Evolutionary conservation across 2,113 vertebrate genomes (phyloP).

Genomic region (Lanius ludovicianus): DNA sequence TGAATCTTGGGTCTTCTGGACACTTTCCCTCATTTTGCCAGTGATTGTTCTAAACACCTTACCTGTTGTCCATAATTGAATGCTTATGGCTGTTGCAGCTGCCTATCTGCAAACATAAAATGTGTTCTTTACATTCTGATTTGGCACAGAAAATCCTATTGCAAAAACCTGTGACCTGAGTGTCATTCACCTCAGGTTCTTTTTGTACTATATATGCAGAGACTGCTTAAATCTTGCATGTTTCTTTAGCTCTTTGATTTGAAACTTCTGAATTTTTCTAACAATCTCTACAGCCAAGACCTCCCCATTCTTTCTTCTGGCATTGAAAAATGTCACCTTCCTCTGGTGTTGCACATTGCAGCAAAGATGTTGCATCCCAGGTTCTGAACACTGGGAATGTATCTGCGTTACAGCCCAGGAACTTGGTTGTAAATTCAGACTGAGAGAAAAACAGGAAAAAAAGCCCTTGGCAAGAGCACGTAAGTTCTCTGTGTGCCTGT

Average conservation of each 20-base stretch:
- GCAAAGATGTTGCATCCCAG: background rate
- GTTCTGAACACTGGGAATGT: background rate
- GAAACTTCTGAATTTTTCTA: background rate
- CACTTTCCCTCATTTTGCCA: background rate
- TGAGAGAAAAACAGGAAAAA: background rate
- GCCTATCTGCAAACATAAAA: background rate
- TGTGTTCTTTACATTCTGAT: background rate
- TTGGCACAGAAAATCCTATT: background rate
- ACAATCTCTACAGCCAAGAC: background rate
- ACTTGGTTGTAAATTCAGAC: accelerated
- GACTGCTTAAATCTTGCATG: background rate
- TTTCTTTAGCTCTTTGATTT: background rate
- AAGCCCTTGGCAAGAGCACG: background rate
- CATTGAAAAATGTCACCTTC: background rate
- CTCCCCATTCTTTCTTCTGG: background rate
- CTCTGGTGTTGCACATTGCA: background rate
- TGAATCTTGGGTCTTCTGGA: background rate
- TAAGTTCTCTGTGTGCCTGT: background rate
- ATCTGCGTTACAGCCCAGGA: background rate
- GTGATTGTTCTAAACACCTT: background rate
- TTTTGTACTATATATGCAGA: background rate
- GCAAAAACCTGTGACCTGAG: background rate
- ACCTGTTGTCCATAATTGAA: background rate
- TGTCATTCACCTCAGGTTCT: background rate
- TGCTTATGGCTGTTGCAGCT: background rate